A percentile compares a stretch with the other conserved stretches of the same genome.
Conservation (phyloP, 2,113 vertebrate species). For the Beaufortia kweichowensis region DNA sequence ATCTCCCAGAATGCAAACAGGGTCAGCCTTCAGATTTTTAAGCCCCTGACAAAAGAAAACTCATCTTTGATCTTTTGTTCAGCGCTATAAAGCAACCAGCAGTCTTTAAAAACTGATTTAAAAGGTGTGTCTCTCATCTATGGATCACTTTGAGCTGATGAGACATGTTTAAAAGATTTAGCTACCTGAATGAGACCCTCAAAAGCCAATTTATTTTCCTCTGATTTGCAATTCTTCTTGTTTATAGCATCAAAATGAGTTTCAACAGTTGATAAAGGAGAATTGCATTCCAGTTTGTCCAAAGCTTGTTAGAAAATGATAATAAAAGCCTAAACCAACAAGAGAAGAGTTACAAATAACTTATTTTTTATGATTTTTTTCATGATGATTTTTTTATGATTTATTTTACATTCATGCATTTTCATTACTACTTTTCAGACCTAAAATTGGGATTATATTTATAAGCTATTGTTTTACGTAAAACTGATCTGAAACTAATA, state of each 20-base stretch:
- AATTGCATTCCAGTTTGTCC: constrained; percentile 63
- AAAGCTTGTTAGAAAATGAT: constrained; percentile 60
- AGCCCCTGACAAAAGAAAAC: constrained; percentile 33
- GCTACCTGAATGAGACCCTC: constrained; percentile 49
- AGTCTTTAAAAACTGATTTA: constrained; percentile 51
- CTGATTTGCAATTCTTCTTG: constrained; percentile 64
- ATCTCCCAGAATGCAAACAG: constrained; percentile 6
- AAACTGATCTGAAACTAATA: no score
- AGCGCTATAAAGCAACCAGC: constrained; percentile 35
- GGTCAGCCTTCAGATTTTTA: constrained; percentile 27
- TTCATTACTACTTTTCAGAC: neutral
- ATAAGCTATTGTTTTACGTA: no score
- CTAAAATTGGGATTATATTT: no score
- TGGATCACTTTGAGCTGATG: constrained; percentile 54
- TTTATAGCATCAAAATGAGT: constrained; percentile 66
- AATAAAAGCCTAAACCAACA: constrained; percentile 58
- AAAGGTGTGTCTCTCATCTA: constrained; percentile 43
- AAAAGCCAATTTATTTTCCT: constrained; percentile 64
- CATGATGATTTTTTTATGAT: neutral
- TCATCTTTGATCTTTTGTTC: constrained; percentile 23
- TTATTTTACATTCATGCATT: no score
- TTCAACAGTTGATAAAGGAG: constrained; percentile 62
- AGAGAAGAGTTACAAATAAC: constrained; percentile 4
- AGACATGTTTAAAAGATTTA: constrained; percentile 53
- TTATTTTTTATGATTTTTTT: neutral